A percentile compares a stretch with the other conserved stretches of the same genome.
phyloP scores from a whole-genome alignment of 2,797 vertebrate species.

The Cryptoblepharus egeriae region DNA sequence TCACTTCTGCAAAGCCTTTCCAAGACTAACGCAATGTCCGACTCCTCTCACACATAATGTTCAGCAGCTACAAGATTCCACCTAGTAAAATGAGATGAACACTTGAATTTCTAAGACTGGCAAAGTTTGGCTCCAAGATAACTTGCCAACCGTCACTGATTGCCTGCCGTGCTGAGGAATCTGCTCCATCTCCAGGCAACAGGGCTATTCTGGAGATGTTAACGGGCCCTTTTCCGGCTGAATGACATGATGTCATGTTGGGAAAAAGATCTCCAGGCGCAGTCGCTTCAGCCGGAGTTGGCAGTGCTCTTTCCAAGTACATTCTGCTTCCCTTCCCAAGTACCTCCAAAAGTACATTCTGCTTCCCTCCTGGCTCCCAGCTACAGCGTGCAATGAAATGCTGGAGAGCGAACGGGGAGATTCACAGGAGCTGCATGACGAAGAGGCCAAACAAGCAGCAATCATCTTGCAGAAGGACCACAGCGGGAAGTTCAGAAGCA shows the following conservation, averaged over 20 bases:
- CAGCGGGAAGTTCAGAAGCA: neutral
- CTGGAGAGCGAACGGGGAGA: constrained; percentile 25
- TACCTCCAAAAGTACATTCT: no score
- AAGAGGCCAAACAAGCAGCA: neutral
- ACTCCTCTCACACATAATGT: neutral
- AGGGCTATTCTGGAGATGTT: no score
- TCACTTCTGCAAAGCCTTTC: neutral
- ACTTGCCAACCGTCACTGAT: no score
- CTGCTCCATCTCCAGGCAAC: no score
- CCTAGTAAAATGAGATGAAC: neutral
- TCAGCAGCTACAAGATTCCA: neutral
- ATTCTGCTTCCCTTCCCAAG: no score
- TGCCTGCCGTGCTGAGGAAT: no score
- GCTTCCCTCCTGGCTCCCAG: constrained; percentile 40
- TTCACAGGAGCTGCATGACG: neutral
- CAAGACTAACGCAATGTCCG: neutral
- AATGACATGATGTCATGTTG: no score
- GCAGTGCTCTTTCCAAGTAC: neutral
- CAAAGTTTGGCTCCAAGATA: neutral
- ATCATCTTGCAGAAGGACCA: neutral
- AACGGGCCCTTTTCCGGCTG: no score
- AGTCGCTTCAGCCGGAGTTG: no score
- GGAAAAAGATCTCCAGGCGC: no score
- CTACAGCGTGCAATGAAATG: constrained; percentile 36
- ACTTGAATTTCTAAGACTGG: neutral